A percentile compares a stretch with the other conserved stretches of the same genome.
phyloP scores from a whole-genome alignment of 2,797 vertebrate species.

The Malacoctenus gilli region DNA sequence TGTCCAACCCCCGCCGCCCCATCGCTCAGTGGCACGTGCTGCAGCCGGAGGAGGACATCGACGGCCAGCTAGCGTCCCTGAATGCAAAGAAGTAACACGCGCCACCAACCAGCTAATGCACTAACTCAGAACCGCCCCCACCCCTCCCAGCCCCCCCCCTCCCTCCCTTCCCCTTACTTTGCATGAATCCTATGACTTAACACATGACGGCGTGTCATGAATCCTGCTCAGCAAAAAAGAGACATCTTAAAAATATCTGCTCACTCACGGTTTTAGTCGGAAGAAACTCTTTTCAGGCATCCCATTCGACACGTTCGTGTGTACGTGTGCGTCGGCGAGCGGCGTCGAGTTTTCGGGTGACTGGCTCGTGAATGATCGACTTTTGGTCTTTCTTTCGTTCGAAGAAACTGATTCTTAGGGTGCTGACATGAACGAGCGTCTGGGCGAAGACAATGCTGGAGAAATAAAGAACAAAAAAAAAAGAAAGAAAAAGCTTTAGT shows the following conservation, averaged over 20 bases:
- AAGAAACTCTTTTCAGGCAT: conserved; percentile 61
- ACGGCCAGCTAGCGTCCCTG: conserved; percentile 85
- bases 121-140: conserved; percentile 66
- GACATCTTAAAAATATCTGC: conserved; percentile 67
- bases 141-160: conserved; percentile 32
- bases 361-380: conserved; percentile 52
- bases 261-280: conserved; percentile 54
- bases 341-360: conserved; percentile 44
- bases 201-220: conserved; percentile 61
- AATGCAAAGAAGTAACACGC: conserved; percentile 90
- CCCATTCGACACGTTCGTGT: conserved; percentile 57
- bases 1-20: conserved; percentile 94
- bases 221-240: conserved; percentile 75
- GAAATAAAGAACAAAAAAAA: no score
- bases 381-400: conserved; percentile 62
- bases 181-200: conserved; percentile 80
- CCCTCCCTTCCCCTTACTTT: conserved; percentile 58
- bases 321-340: conserved; percentile 51
- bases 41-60: conserved; percentile 96
- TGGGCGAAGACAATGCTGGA: conserved; percentile 49
- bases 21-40: conserved; percentile 98
- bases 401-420: conserved; percentile 67
- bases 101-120: conserved; percentile 68
- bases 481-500: conserved; percentile 69
- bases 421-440: conserved; percentile 60